Evolutionary conservation across 2,113 vertebrate genomes (phyloP), one percentile per base, ranked within the genome.

Genomic region (Chloroceryle aenea): DNA sequence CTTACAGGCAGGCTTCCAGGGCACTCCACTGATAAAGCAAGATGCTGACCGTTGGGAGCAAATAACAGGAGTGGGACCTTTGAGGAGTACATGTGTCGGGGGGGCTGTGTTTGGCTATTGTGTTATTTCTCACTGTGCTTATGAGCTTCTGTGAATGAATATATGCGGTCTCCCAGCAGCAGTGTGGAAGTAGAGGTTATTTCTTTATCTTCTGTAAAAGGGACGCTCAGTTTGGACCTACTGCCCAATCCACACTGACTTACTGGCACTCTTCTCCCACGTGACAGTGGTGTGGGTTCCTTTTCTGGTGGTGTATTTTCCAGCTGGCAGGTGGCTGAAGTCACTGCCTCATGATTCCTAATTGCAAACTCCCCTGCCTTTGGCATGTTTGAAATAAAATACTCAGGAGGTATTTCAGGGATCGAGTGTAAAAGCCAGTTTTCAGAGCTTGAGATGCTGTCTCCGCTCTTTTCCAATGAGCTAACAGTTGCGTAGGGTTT

Each of bases 271-370:
- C n/a, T 30, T 67, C 36, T 68, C 62, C 71, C 78, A 36, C 1
- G 6, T 90, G 58, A 80, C 55, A 30, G 29, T 67, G 74, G 58
- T 86, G 56, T 86, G 16, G 17, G 26, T 90, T 93, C 47, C 38
- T 92, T 93, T 95, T 80, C 79, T 89, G 55, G 66, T 53, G n/a
- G 8, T 69, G 47, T 40, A 52, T 61, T 94, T 95, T 80, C 55
- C 45, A 90, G 30, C 67, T 95, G 91, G n/a, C 89, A 76, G 67
- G 55, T 95, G 85, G 38, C 52, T 90, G 90, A 90, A 95, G 38
- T 68, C 42, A 29, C 26, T 67, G 52, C 63, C 43, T 90, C 30
- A 4, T 71, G 42, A 84, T 92, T 86, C 34, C 29, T 88, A 61
- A 40, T 26, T 80, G 55, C 43, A 61, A 43, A 86, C 52, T 90